Percentiles rank a stretch among this genome's conserved stretches.
These are phyloP conservation scores for Erannis defoliaria DNA, from an alignment of 2,888 invertebrate species.

Conservation along the genomic window DNA sequence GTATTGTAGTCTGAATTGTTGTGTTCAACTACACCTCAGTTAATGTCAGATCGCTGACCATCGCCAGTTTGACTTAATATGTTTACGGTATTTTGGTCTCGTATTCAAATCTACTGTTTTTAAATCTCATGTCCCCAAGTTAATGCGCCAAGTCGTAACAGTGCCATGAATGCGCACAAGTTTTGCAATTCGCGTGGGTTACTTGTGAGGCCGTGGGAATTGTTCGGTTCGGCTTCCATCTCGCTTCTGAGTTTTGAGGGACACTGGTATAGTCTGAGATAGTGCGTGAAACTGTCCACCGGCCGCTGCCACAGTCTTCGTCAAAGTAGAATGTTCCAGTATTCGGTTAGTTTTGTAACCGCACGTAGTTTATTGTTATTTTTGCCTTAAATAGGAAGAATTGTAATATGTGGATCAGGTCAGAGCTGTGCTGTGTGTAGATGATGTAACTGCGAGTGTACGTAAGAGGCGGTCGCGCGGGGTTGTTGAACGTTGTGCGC, in stretches of 20 bases:
- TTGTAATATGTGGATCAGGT: conserved; percentile 56
- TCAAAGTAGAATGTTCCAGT: conserved; percentile 52
- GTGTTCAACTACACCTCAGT: not conserved
- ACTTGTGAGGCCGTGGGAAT: conserved; percentile 77
- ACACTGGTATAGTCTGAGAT: conserved; percentile 50
- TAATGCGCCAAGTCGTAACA: conserved; percentile 48
- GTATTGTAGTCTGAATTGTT: not conserved
- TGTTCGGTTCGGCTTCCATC: conserved; percentile 57
- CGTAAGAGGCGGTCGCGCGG: conserved; percentile 68
- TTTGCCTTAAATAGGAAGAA: conserved; percentile 48
- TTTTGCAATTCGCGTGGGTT: conserved; percentile 63
- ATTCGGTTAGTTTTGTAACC: conserved; percentile 32
- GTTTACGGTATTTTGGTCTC: conserved; percentile 21
- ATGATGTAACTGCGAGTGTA: conserved; percentile 69
- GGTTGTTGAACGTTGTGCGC: conserved; percentile 79
- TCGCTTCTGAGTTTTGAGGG: conserved; percentile 43
- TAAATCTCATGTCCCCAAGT: conserved; percentile 25
- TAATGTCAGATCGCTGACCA: not conserved
- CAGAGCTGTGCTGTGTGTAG: conserved; percentile 51
- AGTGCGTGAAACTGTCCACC: conserved; percentile 58
- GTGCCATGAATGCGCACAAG: conserved; percentile 60
- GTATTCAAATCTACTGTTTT: conserved; percentile 22
- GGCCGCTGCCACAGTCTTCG: conserved; percentile 50
- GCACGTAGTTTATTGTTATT: conserved; percentile 32
- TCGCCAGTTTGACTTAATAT: conserved; percentile 8